Evolutionary conservation across 2,888 invertebrate species (phyloP).

Genomic region (Deladenus siricidicola): DNA sequence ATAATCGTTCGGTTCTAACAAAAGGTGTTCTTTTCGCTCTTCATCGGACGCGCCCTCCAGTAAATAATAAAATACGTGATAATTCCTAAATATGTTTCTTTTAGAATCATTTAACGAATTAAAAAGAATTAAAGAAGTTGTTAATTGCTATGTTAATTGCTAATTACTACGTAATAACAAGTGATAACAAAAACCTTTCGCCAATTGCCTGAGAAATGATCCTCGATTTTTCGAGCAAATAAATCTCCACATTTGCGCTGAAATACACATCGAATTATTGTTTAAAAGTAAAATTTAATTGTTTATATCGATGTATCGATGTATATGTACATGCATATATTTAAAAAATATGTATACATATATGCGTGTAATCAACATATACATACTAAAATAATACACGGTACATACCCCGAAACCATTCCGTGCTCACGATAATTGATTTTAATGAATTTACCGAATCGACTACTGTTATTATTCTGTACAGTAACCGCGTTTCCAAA

Average conservation of each 20-base stretch:
- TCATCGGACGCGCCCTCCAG: slow-evolving; percentile 78
- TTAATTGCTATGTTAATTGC: not conserved
- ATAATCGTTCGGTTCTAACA: slow-evolving; percentile 77
- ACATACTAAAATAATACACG: too few relatives aligned
- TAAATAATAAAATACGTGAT: slow-evolving; percentile 92
- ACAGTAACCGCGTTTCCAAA: slow-evolving; percentile 98
- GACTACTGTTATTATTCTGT: slow-evolving; percentile 78
- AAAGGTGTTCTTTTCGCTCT: slow-evolving; percentile 72
- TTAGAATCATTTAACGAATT: too few relatives aligned
- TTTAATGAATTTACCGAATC: slow-evolving; percentile 95
- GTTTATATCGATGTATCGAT: not conserved
- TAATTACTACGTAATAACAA: slow-evolving; percentile 4
- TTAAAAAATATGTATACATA: too few relatives aligned
- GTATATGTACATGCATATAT: too few relatives aligned
- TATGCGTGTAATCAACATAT: too few relatives aligned
- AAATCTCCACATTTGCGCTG: slow-evolving; percentile 87
- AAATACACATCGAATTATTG: slow-evolving; percentile 47
- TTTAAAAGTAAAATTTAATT: slow-evolving; percentile 6
- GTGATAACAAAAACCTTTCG: slow-evolving; percentile 60
- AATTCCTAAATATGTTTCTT: slow-evolving; percentile 63
- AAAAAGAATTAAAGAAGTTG: not conserved
- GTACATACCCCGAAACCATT: slow-evolving; percentile 82
- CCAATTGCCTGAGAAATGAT: slow-evolving; percentile 86
- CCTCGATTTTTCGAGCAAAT: slow-evolving; percentile 79
- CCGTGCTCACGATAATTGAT: slow-evolving; percentile 96